Evolutionary conservation across 2,113 vertebrate species (phyloP).

Genomic region (Chinchilla lanigera): DNA sequence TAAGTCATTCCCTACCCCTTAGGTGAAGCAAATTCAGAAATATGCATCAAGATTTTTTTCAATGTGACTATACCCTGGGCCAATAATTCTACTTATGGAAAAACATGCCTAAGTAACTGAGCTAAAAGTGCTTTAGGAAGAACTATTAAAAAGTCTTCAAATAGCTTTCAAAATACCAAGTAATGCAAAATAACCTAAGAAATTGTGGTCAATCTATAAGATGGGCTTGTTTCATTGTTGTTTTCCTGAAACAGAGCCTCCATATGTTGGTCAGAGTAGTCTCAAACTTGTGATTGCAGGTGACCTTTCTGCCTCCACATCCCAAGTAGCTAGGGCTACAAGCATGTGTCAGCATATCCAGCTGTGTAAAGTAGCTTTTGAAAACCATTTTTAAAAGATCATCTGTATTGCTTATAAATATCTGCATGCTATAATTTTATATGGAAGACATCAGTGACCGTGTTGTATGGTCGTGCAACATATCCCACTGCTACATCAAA

Average conservation of each 20-base stretch:
- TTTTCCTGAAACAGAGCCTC: not conserved
- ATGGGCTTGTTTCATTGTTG: not conserved
- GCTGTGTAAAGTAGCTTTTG: not conserved
- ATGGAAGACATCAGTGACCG: not conserved
- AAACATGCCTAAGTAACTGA: not conserved
- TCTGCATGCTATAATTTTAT: not conserved
- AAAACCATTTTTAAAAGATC: not conserved
- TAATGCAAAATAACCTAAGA: not conserved
- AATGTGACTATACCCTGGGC: not conserved
- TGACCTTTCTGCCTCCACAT: too few species aligned
- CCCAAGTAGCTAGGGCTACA: not conserved
- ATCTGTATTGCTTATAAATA: not conserved
- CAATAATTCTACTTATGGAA: not conserved
- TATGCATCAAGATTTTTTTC: not conserved
- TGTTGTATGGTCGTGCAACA: not conserved
- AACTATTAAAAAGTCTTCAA: slow-evolving; percentile 1
- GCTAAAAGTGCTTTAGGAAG: not conserved
- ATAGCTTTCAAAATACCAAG: slow-evolving; percentile 23
- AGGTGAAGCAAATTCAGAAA: not conserved
- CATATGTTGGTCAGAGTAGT: not conserved
- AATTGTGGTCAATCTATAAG: not conserved
- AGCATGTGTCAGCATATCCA: too few species aligned
- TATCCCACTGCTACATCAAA: not conserved
- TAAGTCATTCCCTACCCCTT: not conserved
- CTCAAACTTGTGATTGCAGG: not conserved